Evolutionary conservation across 2,113 vertebrate species (phyloP).

Genomic region (Gila orcuttii): DNA sequence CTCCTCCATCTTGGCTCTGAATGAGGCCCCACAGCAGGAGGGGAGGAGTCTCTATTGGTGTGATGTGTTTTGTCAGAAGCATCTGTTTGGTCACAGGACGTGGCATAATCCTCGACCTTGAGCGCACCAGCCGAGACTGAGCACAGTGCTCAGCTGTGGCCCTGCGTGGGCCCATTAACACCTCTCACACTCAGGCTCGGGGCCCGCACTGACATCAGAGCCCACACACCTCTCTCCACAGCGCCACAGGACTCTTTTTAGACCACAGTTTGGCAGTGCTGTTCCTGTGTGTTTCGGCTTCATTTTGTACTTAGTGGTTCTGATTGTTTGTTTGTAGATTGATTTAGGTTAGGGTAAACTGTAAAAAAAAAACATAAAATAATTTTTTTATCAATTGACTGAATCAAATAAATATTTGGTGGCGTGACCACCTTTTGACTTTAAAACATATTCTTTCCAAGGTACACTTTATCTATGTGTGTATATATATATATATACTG

Average conservation of each 20-base stretch:
- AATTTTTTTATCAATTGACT: too few species aligned
- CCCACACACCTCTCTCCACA: constrained; percentile 50
- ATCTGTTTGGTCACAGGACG: constrained; percentile 61
- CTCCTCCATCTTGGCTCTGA: constrained; percentile 48
- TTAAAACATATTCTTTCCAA: too few species aligned
- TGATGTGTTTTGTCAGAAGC: constrained; percentile 62
- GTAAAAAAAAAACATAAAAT: too few species aligned
- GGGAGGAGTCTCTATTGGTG: constrained; percentile 53
- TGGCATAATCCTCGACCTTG: constrained; percentile 58
- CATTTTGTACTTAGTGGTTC: constrained; percentile 22
- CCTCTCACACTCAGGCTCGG: constrained; percentile 50
- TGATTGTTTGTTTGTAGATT: not conserved
- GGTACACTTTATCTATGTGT: too few species aligned
- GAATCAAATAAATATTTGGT: too few species aligned
- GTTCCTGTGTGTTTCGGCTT: constrained; percentile 38
- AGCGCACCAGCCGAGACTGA: constrained; percentile 45
- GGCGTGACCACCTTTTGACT: too few species aligned
- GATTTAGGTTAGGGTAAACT: too few species aligned
- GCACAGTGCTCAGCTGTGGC: constrained; percentile 59
- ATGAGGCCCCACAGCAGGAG: constrained; percentile 46
- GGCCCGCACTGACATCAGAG: constrained; percentile 40
- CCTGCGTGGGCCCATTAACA: constrained; percentile 63
- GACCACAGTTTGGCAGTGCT: constrained; percentile 30
- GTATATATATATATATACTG: too few species aligned
- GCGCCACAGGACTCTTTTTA: constrained; percentile 52